Percentiles rank a stretch among this genome's conserved stretches.
Conservation (phyloP, 1,140 invertebrate species). For the Eubasilissa regina region DNA sequence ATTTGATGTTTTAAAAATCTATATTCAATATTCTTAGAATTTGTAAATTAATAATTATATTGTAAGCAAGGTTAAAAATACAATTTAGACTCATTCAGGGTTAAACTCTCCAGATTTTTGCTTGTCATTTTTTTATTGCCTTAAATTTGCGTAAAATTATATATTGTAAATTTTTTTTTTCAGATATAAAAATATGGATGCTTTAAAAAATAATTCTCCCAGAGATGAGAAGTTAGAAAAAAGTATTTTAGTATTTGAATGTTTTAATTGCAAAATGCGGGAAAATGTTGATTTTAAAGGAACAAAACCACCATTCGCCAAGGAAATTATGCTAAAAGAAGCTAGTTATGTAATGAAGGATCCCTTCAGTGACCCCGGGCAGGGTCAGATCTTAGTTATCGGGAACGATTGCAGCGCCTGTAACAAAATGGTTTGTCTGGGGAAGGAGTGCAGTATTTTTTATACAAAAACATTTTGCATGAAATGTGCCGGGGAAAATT, state of each 20-base stretch:
- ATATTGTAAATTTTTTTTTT: background rate
- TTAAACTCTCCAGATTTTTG: background rate
- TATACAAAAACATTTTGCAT: slow-evolving; percentile 83
- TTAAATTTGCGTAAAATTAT: background rate
- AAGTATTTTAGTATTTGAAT: slow-evolving; percentile 74
- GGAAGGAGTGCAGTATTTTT: slow-evolving; percentile 84
- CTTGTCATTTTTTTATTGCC: background rate
- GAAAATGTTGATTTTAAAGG: slow-evolving; percentile 85
- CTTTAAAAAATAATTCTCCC: slow-evolving; percentile 59
- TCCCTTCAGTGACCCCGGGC: slow-evolving; percentile 81
- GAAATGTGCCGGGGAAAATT: slow-evolving; percentile 76
- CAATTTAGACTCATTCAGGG: background rate
- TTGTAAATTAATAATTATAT: no score
- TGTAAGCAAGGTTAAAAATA: no score
- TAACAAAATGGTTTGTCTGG: slow-evolving; percentile 79
- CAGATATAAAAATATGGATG: slow-evolving; percentile 57
- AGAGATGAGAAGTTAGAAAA: slow-evolving; percentile 48
- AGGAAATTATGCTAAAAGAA: slow-evolving; percentile 76
- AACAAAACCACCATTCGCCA: slow-evolving; percentile 78
- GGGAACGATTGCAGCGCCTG: slow-evolving; percentile 84
- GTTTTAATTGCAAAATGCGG: slow-evolving; percentile 75
- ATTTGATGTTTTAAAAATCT: background rate
- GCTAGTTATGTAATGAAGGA: slow-evolving; percentile 87
- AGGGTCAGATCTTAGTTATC: slow-evolving; percentile 79
- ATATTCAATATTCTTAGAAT: no score